Conservation (phyloP, 2,888 invertebrate species). For the Rhodophaea formosa region DNA sequence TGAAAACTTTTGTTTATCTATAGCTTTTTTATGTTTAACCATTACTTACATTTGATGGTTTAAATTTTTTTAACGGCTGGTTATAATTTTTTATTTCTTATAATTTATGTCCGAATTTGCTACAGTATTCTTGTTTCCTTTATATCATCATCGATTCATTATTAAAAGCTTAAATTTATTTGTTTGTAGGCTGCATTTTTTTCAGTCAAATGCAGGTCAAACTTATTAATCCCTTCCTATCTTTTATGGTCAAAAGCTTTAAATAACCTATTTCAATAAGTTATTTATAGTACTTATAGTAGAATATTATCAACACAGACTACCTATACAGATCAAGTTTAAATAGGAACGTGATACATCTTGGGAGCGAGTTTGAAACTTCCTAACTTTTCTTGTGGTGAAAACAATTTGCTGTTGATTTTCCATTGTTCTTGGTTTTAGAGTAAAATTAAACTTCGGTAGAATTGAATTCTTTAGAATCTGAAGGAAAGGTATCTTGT, state of each 20-base stretch:
- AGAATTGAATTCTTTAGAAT: not conserved
- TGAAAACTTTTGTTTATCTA: not conserved
- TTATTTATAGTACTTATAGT: not conserved
- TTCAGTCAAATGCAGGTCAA: no score
- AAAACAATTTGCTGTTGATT: not conserved
- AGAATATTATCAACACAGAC: slow-evolving; percentile 8
- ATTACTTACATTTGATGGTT: no score
- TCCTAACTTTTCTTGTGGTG: not conserved
- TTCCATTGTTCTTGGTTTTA: not conserved
- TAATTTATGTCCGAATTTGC: no score
- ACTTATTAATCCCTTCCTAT: no score
- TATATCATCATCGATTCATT: no score
- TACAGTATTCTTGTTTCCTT: no score
- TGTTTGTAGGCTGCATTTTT: no score
- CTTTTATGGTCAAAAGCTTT: no score
- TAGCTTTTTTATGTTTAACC: not conserved
- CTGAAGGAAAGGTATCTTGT: not conserved
- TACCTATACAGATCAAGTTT: not conserved
- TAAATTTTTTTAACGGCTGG: no score
- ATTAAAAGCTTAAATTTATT: no score
- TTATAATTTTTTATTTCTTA: no score
- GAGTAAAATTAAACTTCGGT: not conserved
- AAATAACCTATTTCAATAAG: no score
- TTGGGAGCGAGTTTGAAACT: not conserved
- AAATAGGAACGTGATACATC: not conserved